These are phyloP conservation scores for Podarcis lilfordi DNA, from an alignment of 2,797 vertebrate species.

Conservation along the genomic window DNA sequence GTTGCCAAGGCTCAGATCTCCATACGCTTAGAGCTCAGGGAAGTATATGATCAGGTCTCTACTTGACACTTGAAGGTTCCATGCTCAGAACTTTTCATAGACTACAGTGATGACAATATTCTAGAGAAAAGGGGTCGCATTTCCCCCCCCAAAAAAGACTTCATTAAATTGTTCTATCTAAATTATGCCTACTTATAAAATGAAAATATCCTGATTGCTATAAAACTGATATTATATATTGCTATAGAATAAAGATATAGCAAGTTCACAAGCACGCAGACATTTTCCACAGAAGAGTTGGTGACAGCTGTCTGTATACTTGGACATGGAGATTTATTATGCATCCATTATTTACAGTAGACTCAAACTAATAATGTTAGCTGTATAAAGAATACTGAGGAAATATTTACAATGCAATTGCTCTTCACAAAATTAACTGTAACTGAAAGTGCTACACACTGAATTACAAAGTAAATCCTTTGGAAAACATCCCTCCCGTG, in stretches of 20 bases:
- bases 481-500: conserved; percentile 35
- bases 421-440: conserved; percentile 1
- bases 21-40: neutral
- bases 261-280: neutral
- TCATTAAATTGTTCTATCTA: neutral
- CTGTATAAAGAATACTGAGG: conserved; percentile 35
- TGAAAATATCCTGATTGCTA: neutral
- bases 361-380: conserved; percentile 31
- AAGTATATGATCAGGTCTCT: neutral
- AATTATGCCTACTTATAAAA: neutral
- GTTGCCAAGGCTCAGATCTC: neutral
- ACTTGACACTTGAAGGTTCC: neutral
- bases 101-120: neutral
- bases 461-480: conserved; percentile 50
- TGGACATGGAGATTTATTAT: neutral
- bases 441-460: neutral
- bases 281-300: neutral
- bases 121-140: neutral
- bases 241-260: neutral
- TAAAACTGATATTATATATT: neutral
- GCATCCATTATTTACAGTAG: neutral
- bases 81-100: neutral
- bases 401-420: conserved; percentile 1
- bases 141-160: neutral
- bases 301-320: neutral